phyloP scores from a whole-genome alignment of 2,888 invertebrate species.

The Ophion obscuratus region DNA sequence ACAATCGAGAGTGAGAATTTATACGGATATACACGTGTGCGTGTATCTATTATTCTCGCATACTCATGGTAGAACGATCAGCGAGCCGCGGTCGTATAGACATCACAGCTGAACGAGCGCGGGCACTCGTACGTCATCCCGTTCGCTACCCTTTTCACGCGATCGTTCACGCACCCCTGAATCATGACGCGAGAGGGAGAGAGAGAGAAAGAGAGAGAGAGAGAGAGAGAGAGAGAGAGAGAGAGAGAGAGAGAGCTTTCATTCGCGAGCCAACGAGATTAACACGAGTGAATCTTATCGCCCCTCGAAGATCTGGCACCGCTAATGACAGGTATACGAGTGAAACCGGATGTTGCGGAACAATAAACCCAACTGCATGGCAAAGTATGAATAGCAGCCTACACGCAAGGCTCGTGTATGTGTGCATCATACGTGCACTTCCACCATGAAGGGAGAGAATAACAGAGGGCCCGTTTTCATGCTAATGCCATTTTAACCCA shows the following conservation, averaged over 20 bases:
- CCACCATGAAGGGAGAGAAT: background rate
- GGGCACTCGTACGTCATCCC: conserved; percentile 58
- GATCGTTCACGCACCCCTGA: conserved; percentile 70
- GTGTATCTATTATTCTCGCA: conserved; percentile 32
- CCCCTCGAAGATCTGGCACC: conserved; percentile 53
- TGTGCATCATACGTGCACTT: background rate
- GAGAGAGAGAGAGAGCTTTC: conserved; percentile 42
- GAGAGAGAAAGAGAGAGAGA: background rate
- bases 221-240: background rate
- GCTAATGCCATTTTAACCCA: conserved; percentile 65
- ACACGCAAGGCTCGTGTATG: background rate
- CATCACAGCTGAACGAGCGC: conserved; percentile 25
- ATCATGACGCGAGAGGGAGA: conserved; percentile 34
- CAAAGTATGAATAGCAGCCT: conserved; percentile 1
- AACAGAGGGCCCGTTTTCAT: conserved; percentile 63
- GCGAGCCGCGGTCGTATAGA: conserved; percentile 23
- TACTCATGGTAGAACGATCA: conserved; percentile 44
- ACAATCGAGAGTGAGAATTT: conserved; percentile 13
- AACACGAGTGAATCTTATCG: conserved; percentile 67
- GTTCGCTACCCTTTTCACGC: conserved; percentile 68
- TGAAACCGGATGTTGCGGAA: conserved; percentile 73
- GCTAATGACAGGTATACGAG: conserved; percentile 70
- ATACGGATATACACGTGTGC: background rate
- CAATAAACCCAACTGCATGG: conserved; percentile 60
- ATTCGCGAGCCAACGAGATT: conserved; percentile 60